Base-by-base conservation (phyloP, 1,140 invertebrate genomes). In the Chlorops oryzae region DNA sequence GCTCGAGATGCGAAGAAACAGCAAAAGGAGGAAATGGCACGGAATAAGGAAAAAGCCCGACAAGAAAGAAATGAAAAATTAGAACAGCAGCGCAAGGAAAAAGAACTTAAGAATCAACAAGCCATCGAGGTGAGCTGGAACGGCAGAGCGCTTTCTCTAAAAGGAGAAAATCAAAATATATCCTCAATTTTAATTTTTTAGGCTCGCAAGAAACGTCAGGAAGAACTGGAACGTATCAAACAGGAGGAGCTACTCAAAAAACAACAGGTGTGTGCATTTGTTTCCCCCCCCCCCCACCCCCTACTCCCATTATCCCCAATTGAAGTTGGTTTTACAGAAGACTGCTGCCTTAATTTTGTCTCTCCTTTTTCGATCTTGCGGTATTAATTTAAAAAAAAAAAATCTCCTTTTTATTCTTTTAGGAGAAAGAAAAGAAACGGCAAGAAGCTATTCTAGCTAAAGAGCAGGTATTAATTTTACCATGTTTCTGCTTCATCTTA, bases 371-470 rank as follows among this genome's bases (percentile, higher is more conserved):
- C n/a, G n/a, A n/a, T n/a, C n/a, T n/a, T n/a, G n/a, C n/a, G n/a
- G n/a, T n/a, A n/a, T n/a, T n/a, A n/a, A n/a, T n/a, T n/a, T n/a
- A n/a, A n/a, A 32, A 9, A 7, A 32, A 32, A 9, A 32, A 32
- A 32, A 47, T 43, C 44, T 53, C 50, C 62, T 61, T 57, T 59
- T 53, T 63, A 51, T 63, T 70, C 67, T 73, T 83, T 35, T 75
- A 90, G 88, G 89, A 92, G 73, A 81, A 87, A 70, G 89, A 92
- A 74, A 73, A 90, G 64, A 91, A 90, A 73, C 77, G 87, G 62
- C 88, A 91, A 69, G 88, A 92, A 73, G 84, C 87, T 51, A 83
- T 88, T 27, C 78, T 91, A 63, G 73, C 90, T 47, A 92, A 91
- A 75, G 90, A 92, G 78, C 90, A 92, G 86, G 89, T 92, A 80